Evolutionary conservation across 2,888 invertebrate species (phyloP), one percentile per base, ranked within the genome.

Genomic region (Drosophila ustulata): DNA sequence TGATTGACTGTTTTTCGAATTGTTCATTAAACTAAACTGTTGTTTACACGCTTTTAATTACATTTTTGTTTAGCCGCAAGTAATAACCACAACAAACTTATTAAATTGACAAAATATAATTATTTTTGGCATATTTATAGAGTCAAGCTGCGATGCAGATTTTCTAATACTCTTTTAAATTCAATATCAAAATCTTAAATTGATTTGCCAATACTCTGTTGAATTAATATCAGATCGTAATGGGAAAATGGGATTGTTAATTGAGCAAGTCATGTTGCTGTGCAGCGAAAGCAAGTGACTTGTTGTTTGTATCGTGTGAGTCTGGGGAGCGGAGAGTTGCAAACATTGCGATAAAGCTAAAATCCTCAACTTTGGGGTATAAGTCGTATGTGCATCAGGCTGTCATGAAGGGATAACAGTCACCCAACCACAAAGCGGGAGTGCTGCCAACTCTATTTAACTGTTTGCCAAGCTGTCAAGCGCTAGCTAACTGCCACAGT

Each of bases 401-500:
- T 72, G 56, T 34, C 63, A 50, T 55, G 57, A 52, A 47, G 34
- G 70, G 63, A 73, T 73, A 70, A 77, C 62, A 66, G 66, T 61
- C 70, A 34, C 30, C 55, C 76, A 50, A 61, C 76, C 76, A 73
- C 76, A 73, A 73, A 73, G 74, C 73, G 71, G 65, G 58, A 56
- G 66, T 66, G 68, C 71, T 83, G 85, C 83, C 88, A 88, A 86
- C 86, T 86, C 86, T 88, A 86, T 86, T 86, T 86, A 86, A 83
- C 83, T 86, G 88, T 88, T 88, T 84, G 87, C 83, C 80, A 83
- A 87, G 80, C 82, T 82, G 88, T 81, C 86, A 85, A 80, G 85
- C 80, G 85, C 69, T 84, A 80, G 82, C 82, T 78, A 84, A 82
- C 88, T 75, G 82, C 73, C 66, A 64, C 65, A 70, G 37, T 46